phyloP scores from a whole-genome alignment of 2,797 vertebrate genomes.

The Dicrostonyx torquatus region DNA sequence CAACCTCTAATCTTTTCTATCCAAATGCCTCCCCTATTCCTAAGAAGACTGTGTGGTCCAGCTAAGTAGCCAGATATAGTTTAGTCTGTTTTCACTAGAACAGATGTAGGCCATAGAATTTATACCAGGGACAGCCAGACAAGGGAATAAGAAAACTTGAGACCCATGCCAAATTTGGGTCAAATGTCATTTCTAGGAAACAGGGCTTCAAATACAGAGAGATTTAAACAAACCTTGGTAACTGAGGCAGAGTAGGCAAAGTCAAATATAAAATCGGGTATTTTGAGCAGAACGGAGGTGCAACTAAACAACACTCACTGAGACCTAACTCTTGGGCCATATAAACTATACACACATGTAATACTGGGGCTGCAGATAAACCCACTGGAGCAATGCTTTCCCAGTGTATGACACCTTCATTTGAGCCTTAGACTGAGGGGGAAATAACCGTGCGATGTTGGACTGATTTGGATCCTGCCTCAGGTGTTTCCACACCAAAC shows the following conservation, averaged over 20 bases:
- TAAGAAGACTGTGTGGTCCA: too few species aligned
- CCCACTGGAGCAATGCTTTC: too few species aligned
- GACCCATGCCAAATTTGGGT: background rate
- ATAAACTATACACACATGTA: background rate
- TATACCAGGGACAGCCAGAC: background rate
- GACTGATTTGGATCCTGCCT: too few species aligned
- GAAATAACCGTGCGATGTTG: background rate
- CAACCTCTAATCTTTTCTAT: background rate
- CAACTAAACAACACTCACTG: fast-evolving
- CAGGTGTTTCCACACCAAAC: background rate
- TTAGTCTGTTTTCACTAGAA: background rate
- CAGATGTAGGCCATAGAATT: background rate
- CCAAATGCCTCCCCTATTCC: fast-evolving
- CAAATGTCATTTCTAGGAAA: background rate
- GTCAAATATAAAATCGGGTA: background rate
- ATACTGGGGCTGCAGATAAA: background rate
- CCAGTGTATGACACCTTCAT: background rate
- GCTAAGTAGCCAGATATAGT: background rate
- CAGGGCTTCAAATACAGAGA: background rate
- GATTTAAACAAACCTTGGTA: too few species aligned
- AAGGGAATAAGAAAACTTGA: background rate
- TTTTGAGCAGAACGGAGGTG: background rate
- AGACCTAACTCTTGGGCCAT: background rate
- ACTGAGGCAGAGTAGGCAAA: background rate
- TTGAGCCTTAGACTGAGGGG: background rate